Conservation (phyloP, 2,113 vertebrate genomes). For the Lasiurus cinereus region DNA sequence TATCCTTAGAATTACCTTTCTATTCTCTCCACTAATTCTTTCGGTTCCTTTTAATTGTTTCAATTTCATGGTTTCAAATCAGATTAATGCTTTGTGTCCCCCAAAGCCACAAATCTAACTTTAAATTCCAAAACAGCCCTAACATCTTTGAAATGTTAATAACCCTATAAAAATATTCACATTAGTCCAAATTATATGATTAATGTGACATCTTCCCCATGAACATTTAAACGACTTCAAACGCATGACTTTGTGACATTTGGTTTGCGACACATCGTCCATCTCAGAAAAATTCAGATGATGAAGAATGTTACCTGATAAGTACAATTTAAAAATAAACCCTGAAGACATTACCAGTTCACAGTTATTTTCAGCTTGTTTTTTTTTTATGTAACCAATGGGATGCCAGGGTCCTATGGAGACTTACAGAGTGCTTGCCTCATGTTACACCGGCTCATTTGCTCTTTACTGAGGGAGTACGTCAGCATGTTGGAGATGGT, state of each 20-base stretch:
- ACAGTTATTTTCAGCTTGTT: neutral
- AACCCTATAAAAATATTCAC: conserved; percentile 84
- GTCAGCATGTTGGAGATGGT: neutral
- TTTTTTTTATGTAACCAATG: neutral
- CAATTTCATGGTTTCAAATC: conserved; percentile 50
- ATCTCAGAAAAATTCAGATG: conserved; percentile 56
- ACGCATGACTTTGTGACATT: conserved; percentile 60
- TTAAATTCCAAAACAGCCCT: conserved; percentile 81
- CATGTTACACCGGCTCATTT: neutral
- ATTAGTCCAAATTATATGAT: conserved; percentile 82
- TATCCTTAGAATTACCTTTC: conserved; percentile 46
- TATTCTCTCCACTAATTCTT: neutral
- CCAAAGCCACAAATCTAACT: conserved; percentile 79
- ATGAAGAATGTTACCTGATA: neutral
- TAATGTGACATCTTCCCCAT: conserved; percentile 76
- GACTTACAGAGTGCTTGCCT: neutral
- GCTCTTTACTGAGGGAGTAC: neutral
- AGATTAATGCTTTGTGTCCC: conserved; percentile 71
- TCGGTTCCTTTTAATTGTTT: conserved; percentile 43
- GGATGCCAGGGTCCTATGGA: fast-evolving
- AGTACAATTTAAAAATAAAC: conserved; percentile 51
- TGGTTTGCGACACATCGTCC: conserved; percentile 31
- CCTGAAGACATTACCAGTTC: neutral
- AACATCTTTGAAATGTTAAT: conserved; percentile 84
- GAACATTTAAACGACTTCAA: conserved; percentile 76